Base-by-base conservation (phyloP, 2,888 invertebrate genomes). In the Aleiodes testaceus region DNA sequence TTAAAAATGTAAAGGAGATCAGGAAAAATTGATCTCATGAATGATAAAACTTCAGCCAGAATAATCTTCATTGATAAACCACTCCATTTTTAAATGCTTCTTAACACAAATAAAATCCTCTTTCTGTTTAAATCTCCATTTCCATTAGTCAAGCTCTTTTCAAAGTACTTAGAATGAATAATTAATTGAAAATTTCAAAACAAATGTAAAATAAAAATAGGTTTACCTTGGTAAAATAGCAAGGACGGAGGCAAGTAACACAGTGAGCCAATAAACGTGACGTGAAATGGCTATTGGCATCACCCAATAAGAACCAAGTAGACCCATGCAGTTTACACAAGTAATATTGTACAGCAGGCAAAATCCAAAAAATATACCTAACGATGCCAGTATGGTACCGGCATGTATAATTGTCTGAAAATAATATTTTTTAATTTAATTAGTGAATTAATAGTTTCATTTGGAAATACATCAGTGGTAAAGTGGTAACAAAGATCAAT, bases 251-350 rank as follows among this genome's bases (percentile, higher is more conserved):
- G 94, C 92, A 72, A 98, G 87, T 14, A 94, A 79, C 65, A 96
- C 91, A 42, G 94, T 91, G 68, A 96, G 89, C 95, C 97, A 97
- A 89, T 95, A 97, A 20, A 91, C 88, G 3, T 93, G 91, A 74
- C 94, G 92, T 26, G 88, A 87, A 82, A 97, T 89, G 66, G 95
- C 92, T 84, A 91, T 91, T 85, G 94, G 92, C 88, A 97, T 93
- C 69, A 97, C 95, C 93, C 93, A 94, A 88, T 94, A 96, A 26
- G 95, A 97, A 80, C 95, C 95, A 47, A 96, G 95, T 80, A 97
- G 89, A 70, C 93, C 93, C 86, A 95, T 92, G 87, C 95, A 95
- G 78, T 92, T 91, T 76, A 95, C 92, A 87, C 95, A 95, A 77
- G 95, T 87, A 9, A 93, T 90, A 89, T 97, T 95, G 89, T 97